phyloP scores from a whole-genome alignment of 2,113 vertebrate species.

The Enhydra lutris region DNA sequence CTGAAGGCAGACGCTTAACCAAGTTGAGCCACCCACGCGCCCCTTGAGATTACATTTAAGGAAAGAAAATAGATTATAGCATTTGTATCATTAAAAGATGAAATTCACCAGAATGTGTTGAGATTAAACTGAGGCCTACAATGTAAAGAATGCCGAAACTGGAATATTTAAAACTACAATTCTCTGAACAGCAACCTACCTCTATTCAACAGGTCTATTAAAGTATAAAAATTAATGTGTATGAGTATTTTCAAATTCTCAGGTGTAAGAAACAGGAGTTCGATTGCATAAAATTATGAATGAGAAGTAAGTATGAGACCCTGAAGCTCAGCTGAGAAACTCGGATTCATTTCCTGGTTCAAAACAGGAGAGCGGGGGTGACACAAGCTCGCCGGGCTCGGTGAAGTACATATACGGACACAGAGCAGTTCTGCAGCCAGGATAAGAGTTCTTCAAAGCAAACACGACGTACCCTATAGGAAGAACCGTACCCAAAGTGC shows the following conservation, averaged over 20 bases:
- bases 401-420: neutral
- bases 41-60: conserved; percentile 20
- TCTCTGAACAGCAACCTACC: neutral
- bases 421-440: neutral
- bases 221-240: neutral
- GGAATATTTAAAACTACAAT: neutral
- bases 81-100: neutral
- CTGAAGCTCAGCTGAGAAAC: neutral
- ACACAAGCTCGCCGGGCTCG: neutral
- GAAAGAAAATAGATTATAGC: neutral
- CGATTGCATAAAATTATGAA: neutral
- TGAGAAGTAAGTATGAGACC: neutral
- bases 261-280: neutral
- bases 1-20: neutral
- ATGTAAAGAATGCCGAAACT: neutral
- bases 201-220: neutral
- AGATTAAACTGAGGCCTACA: neutral
- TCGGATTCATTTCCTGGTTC: neutral
- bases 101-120: neutral
- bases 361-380: neutral
- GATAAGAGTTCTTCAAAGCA: neutral
- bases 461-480: neutral
- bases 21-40: neutral
- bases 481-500: neutral
- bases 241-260: conserved; percentile 29